Base-by-base conservation (phyloP, 2,888 invertebrate genomes). In the Atrina japonica region DNA sequence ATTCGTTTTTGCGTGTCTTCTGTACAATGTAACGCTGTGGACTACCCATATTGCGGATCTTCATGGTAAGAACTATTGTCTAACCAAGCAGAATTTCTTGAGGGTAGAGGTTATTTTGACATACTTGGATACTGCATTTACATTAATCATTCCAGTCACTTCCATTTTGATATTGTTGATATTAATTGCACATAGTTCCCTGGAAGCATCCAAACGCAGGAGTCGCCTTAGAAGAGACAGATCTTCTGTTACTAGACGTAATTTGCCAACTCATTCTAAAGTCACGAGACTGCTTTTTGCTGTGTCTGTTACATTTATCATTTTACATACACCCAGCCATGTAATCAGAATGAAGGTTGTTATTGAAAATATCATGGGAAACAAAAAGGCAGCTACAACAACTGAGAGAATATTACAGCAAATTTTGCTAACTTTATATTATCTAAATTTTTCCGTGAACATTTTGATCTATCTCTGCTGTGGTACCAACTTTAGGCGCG, bases 11-110 rank as follows among this genome's bases (percentile, higher is more conserved):
- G 75, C 81, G 0, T 53, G 79, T 2, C 27, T 77, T 11, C 40
- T 79, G 14, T 86, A 86, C 55, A 78, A 81, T 53, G 81, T 81
- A 61, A 79, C 84, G 0, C 66, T 85, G 3, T 85, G 84, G 83
- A 81, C 81, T 1, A 75, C 73, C 3, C 60, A 65, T 18, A 66
- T 76, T 2, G 23, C 23, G 3, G 16, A 27, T 2, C 41, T 43
- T 3, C 43, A 61, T 9, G 64, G 63, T 2, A 68, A 58, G 1
- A 58, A 56, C 0, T 59, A 75, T n/a, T 85, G 85, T 56, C 53
- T 73, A 0, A 76, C 79, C 2, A 66, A 73, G 11, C 61, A 50
- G 41, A 50, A 72, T 41, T 78, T 72, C 41, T 40, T 52, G 1
- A 43, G 68, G 0, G 65, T 80, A 16, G 78, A 76, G 27, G 69